Evolutionary conservation across 2,113 vertebrate species (phyloP).

Genomic region (Thymallus thymallus): DNA sequence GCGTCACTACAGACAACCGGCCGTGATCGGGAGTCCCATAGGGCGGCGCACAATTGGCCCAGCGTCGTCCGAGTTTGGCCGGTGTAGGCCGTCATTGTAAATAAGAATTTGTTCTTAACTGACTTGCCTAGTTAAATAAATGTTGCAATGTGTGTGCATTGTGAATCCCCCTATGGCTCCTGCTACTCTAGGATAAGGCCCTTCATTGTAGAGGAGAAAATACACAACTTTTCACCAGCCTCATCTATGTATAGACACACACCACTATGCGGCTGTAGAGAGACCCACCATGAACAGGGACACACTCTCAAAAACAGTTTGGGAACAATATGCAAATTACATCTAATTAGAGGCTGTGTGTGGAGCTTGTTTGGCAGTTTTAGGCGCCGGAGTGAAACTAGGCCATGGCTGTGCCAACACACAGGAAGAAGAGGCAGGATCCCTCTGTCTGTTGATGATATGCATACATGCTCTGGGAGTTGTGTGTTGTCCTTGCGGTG

Average conservation of each 20-base stretch:
- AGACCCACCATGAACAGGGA: background rate
- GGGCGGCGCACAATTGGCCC: no score
- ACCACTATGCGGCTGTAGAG: background rate
- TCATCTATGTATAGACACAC: background rate
- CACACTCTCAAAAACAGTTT: background rate
- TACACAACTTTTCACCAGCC: background rate
- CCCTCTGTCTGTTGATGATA: background rate
- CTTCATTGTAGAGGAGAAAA: background rate
- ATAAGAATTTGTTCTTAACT: no score
- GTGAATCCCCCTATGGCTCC: background rate
- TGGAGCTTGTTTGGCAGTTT: background rate
- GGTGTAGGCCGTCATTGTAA: no score
- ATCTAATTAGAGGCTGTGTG: constrained; percentile 7
- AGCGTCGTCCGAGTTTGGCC: no score
- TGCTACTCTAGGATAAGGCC: background rate
- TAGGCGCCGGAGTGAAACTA: constrained; percentile 7
- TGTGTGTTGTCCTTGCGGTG: constrained; percentile 8
- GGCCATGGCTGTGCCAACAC: background rate
- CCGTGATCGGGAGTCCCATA: no score
- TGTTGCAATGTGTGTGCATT: no score
- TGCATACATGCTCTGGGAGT: constrained; percentile 4
- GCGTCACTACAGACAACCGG: no score
- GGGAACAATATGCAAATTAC: constrained; percentile 18
- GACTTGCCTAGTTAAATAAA: no score
- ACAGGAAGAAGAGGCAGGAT: background rate